Base-by-base conservation (phyloP, 2,888 invertebrate genomes). In the Synergus laeviventris region DNA sequence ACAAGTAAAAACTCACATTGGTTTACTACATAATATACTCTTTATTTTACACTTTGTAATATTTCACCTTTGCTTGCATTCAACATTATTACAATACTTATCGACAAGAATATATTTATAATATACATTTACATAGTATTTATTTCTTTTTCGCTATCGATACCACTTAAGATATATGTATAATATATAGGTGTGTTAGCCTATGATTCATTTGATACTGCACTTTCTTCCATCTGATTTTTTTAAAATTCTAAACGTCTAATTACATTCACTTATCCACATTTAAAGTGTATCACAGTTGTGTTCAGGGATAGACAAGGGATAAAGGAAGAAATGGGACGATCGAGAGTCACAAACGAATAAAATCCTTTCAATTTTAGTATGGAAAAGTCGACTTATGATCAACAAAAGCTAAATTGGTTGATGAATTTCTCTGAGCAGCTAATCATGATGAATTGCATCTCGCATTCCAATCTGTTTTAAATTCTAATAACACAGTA, bases 251-350 rank as follows among this genome's bases (percentile, higher is more conserved):
- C 87, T 88, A 90, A 87, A 86, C 84, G 86, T 87, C 85, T 88
- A 88, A 86, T 88, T 87, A 87, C 87, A 87, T 89, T 84, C 84
- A 82, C 77, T 74, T 83, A 83, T 80, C 80, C 78, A 81, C 86
- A 84, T 87, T 87, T 84, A 87, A 86, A 89, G 87, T 89, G 89
- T 90, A 90, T 90, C 90, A 90, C 90, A 90, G 90, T 89, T 90
- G 87, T 89, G 86, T 89, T 88, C 86, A 86, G 87, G 87, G 86
- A 87, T 86, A 87, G 86, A 86, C 77, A 84, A 82, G 85, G 84
- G 83, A 84, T 85, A 83, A 84, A 82, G 84, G 82, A 85, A 85
- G 85, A 74, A 76, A 81, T 76, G 75, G 79, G 82, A 73, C 66
- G 73, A 76, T 73, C 24, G 61, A 59, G 36, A 78, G 74, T 75